Conservation (phyloP, 2,888 invertebrate genomes). For the Coecobrya sp. region DNA sequence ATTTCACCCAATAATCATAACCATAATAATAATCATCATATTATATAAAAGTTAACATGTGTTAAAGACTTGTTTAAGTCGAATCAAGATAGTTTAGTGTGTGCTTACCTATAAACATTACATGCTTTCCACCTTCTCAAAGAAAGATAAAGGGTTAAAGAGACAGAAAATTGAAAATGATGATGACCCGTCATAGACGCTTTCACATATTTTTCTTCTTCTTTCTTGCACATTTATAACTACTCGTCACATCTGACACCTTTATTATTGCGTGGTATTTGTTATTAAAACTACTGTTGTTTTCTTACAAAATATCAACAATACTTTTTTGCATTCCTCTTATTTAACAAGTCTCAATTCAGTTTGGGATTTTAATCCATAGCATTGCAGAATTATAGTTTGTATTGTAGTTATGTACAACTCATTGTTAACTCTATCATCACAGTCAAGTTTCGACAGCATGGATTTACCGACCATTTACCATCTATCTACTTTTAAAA, state of each 20-base stretch:
- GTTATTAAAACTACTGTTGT: neutral
- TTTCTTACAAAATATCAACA: neutral
- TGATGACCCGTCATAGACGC: neutral
- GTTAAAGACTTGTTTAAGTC: slow-evolving; percentile 78
- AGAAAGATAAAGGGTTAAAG: slow-evolving; percentile 37
- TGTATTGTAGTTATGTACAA: too few species aligned
- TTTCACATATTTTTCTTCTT: slow-evolving; percentile 37
- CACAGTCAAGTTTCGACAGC: too few species aligned
- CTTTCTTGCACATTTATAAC: neutral
- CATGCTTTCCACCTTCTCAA: neutral
- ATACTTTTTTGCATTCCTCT: too few species aligned
- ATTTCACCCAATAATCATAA: slow-evolving; percentile 80
- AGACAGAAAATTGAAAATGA: slow-evolving; percentile 29
- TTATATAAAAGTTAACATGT: slow-evolving; percentile 81
- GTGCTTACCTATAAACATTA: slow-evolving; percentile 33
- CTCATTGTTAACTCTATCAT: too few species aligned
- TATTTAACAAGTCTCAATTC: too few species aligned
- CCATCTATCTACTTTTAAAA: too few species aligned
- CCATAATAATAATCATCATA: slow-evolving; percentile 79
- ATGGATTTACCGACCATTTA: too few species aligned
- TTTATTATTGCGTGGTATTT: neutral
- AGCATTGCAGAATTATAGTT: too few species aligned
- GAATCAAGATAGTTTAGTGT: slow-evolving; percentile 66
- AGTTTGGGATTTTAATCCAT: too few species aligned
- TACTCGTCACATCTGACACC: slow-evolving; percentile 13